These are phyloP conservation scores for Drosophila parthenogenetica DNA, from an alignment of 2,888 invertebrate species.

Conservation along the genomic window DNA sequence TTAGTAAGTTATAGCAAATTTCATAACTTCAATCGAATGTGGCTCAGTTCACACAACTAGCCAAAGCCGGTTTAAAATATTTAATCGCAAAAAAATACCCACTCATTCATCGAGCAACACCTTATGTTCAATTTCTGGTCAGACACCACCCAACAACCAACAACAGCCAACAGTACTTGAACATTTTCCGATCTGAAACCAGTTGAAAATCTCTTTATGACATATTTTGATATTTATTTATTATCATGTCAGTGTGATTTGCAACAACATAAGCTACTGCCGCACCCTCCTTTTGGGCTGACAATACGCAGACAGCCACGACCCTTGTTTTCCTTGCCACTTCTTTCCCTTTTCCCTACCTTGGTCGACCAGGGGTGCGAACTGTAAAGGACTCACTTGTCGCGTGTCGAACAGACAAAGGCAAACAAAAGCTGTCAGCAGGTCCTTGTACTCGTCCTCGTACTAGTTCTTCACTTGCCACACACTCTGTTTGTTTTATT, in stretches of 20 bases:
- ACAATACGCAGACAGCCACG: slow-evolving; percentile 39
- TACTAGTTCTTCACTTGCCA: slow-evolving; percentile 35
- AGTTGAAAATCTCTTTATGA: slow-evolving; percentile 78
- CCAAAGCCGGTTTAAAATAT: slow-evolving; percentile 26
- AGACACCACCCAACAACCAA: slow-evolving; percentile 17
- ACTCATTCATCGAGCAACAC: slow-evolving; percentile 11
- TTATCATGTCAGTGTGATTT: slow-evolving; percentile 82
- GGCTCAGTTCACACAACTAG: slow-evolving; percentile 26
- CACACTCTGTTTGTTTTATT: slow-evolving; percentile 35
- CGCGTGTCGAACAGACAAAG: slow-evolving; percentile 58
- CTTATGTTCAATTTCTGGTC: slow-evolving; percentile 51
- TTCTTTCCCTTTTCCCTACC: not conserved
- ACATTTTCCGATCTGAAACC: slow-evolving; percentile 16
- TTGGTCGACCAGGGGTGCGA: slow-evolving; percentile 41
- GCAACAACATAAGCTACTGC: slow-evolving; percentile 67
- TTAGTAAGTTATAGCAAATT: not conserved
- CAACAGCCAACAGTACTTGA: slow-evolving; percentile 25
- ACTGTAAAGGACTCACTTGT: slow-evolving; percentile 56
- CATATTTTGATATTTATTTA: slow-evolving; percentile 84
- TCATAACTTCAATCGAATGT: slow-evolving; percentile 10
- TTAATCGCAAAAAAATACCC: slow-evolving; percentile 5
- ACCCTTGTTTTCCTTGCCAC: slow-evolving; percentile 9
- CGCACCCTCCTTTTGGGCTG: slow-evolving; percentile 45
- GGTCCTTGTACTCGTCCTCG: slow-evolving; percentile 49
- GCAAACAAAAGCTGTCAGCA: slow-evolving; percentile 76